Evolutionary conservation across 2,888 invertebrate species (phyloP), one percentile per base, ranked within the genome.

Genomic region (Caenorhabditis parvicauda): DNA sequence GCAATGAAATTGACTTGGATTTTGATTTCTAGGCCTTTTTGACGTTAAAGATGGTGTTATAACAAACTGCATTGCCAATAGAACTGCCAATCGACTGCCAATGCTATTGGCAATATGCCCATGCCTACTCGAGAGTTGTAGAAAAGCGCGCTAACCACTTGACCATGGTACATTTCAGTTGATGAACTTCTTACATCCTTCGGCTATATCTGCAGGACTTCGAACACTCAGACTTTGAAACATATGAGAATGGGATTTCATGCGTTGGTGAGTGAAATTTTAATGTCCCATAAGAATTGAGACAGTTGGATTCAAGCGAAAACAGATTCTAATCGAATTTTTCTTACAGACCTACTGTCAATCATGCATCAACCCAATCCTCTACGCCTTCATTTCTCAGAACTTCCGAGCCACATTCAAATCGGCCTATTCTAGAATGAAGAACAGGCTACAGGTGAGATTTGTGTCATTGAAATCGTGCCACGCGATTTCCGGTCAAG

Each of bases 301-400:
- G n/a, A n/a, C n/a, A n/a, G n/a, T n/a, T n/a, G n/a, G n/a, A 12
- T 45, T 9, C 12, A 9, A 17, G 7, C 9, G 25, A 45, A 27
- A 45, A 27, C 7, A 9, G 27, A 27, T 27, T 12, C n/a, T n/a
- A 19, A 24, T 46, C 32, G 19, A 6, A 14, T 25, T 19, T 6
- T 14, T 3, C 7, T 24, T 22, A 46, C 52, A 66, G 65, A 72
- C 88, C 0, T 89, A 88, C 81, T 86, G 87, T 76, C 88, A 89
- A 83, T 88, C 88, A 75, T 88, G 88, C 81, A 85, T 88, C 69
- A 88, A 88, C 82, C 89, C 89, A 3, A 85, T 89, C 38, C 86
- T 88, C 29, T 89, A 89, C 79, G 88, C 88, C 25, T 89, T 89
- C 82, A 88, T 89, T 87, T 88, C 88, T 39, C 74, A 74, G 43